These are phyloP conservation scores for Isichthys henryi DNA, from an alignment of 2,113 vertebrate species.

Conservation along the genomic window DNA sequence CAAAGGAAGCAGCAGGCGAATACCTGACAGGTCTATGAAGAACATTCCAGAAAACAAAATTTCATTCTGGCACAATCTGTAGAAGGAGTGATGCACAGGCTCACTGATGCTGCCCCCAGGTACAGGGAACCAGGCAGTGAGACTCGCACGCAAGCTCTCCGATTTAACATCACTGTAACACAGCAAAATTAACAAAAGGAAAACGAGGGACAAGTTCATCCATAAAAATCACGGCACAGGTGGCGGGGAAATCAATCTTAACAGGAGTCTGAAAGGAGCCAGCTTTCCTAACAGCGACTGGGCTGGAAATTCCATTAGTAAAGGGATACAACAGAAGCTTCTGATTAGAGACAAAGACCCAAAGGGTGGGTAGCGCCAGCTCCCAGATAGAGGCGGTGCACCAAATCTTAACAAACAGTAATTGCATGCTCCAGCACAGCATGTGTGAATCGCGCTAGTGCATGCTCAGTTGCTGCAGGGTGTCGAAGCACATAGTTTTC, in stretches of 20 bases:
- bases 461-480: not conserved
- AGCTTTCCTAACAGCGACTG: slow-evolving; percentile 29
- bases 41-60: not conserved
- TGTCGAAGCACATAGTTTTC: not conserved
- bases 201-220: slow-evolving; percentile 35
- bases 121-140: slow-evolving; percentile 43
- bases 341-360: slow-evolving; percentile 33
- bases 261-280: slow-evolving; percentile 33
- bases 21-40: not conserved
- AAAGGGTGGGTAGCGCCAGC: not conserved
- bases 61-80: not conserved
- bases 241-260: slow-evolving; percentile 50
- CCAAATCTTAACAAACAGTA: not conserved
- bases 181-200: slow-evolving; percentile 35
- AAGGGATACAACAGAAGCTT: slow-evolving; percentile 31
- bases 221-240: slow-evolving; percentile 50
- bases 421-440: not conserved
- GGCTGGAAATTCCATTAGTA: slow-evolving; percentile 27
- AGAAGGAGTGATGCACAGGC: slow-evolving; percentile 18
- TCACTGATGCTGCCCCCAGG: slow-evolving; percentile 40
- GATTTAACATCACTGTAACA: slow-evolving; percentile 38
- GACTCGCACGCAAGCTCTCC: slow-evolving; percentile 30
- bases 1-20: not conserved
- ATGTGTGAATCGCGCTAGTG: not conserved
- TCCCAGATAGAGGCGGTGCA: not conserved